A percentile compares a stretch with the other conserved stretches of the same genome.
Evolutionary conservation across 2,797 vertebrate genomes (phyloP).

Genomic region (Threskiornis aethiopicus): DNA sequence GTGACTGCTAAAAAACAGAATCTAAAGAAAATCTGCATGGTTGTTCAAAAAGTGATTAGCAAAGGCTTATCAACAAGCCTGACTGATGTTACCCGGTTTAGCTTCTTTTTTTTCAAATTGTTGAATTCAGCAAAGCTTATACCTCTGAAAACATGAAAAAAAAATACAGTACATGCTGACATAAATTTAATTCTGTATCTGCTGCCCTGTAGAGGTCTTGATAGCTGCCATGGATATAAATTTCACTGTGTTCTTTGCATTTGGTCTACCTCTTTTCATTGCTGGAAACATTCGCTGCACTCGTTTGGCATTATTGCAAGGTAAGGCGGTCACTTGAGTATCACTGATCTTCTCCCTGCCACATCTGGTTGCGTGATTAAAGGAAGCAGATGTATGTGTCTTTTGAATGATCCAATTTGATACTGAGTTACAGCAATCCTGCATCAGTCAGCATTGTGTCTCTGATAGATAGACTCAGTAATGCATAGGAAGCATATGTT

Average conservation of each 20-base stretch:
- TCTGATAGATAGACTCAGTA: neutral
- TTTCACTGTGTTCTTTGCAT: neutral
- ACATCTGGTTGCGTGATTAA: neutral
- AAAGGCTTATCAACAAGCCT: neutral
- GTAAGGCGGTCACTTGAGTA: neutral
- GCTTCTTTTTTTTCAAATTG: neutral
- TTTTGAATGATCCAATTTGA: neutral
- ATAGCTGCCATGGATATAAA: neutral
- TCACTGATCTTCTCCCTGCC: neutral
- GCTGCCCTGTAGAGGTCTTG: neutral
- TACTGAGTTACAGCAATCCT: neutral
- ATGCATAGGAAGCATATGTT: neutral
- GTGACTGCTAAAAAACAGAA: neutral
- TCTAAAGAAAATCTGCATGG: neutral
- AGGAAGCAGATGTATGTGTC: neutral
- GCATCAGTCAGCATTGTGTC: neutral
- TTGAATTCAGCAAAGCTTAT: neutral
- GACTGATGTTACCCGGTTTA: neutral
- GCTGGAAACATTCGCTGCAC: neutral
- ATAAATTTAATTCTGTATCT: neutral
- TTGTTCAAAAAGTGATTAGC: neutral
- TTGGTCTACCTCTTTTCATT: neutral
- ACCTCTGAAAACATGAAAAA: neutral
- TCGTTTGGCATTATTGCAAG: neutral
- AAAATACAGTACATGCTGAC: neutral